Evolutionary conservation across 2,888 invertebrate species (phyloP).

Genomic region (Malacosoma neustria): DNA sequence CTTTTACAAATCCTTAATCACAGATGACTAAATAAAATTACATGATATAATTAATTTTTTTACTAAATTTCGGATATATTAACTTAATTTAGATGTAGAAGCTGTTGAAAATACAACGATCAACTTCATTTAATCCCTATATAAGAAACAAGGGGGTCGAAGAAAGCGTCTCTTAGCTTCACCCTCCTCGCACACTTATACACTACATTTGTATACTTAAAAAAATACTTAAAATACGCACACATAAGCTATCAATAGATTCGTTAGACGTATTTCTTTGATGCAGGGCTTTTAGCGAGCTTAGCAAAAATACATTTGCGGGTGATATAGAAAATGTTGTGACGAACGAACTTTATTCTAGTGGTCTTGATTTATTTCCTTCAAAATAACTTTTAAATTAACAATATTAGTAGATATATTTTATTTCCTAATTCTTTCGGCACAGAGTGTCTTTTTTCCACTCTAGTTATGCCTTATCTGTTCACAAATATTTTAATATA

Average conservation of each 20-base stretch:
- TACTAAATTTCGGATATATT: no score
- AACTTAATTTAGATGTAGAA: no score
- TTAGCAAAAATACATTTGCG: conserved; percentile 24
- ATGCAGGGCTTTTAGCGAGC: conserved; percentile 62
- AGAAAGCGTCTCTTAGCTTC: conserved; percentile 69
- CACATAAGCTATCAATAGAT: conserved; percentile 67
- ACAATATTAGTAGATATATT: no score
- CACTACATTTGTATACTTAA: conserved; percentile 41
- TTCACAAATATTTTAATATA: no score
- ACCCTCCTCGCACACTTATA: conserved; percentile 53
- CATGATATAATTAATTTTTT: no score
- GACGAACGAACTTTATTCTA: no score
- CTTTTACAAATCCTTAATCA: background rate
- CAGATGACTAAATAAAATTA: no score
- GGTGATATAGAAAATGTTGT: no score
- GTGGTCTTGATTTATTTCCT: background rate
- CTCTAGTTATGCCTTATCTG: no score
- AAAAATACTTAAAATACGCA: conserved; percentile 52
- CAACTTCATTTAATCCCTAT: conserved; percentile 28
- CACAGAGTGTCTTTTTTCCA: no score
- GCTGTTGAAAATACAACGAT: conserved; percentile 17
- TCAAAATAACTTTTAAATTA: no score
- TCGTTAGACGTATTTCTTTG: conserved; percentile 74
- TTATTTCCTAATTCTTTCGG: no score
- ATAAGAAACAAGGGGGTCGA: conserved; percentile 66